A percentile compares a stretch with the other conserved stretches of the same genome.
phyloP scores from a whole-genome alignment of 2,888 invertebrate genomes.

The Phrixothrix hirtus region DNA sequence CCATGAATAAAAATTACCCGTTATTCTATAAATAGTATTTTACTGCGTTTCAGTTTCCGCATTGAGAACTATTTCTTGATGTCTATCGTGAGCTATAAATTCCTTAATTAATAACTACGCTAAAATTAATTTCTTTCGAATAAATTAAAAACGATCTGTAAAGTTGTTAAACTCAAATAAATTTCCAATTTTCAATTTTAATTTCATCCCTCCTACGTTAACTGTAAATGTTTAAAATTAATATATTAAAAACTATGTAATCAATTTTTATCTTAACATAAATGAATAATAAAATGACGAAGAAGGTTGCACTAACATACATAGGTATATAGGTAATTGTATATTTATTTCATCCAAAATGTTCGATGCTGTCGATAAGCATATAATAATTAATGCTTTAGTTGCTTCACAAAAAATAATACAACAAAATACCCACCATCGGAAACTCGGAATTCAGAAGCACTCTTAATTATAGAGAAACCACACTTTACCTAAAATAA shows the following conservation, averaged over 20 bases:
- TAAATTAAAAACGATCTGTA: too few species aligned
- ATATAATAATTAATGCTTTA: constrained; percentile 17
- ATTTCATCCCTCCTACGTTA: neutral
- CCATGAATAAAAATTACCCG: too few species aligned
- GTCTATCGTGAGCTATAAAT: too few species aligned
- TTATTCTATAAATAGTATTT: too few species aligned
- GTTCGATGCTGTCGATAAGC: constrained; percentile 14
- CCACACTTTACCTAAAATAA: constrained; percentile 30
- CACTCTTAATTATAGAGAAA: constrained; percentile 32
- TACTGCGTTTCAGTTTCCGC: too few species aligned
- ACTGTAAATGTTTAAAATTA: neutral
- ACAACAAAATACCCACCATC: constrained; percentile 14
- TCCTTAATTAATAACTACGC: too few species aligned
- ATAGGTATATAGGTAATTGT: neutral
- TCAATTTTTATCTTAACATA: neutral
- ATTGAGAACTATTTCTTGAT: too few species aligned
- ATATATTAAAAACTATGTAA: neutral
- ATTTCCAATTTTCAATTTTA: neutral
- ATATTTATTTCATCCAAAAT: constrained; percentile 12
- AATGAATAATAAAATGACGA: neutral
- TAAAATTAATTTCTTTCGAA: too few species aligned
- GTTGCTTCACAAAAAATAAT: constrained; percentile 3
- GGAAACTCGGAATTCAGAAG: constrained; percentile 30
- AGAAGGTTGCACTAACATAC: neutral
- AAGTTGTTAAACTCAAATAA: neutral